Evolutionary conservation across 2,888 invertebrate species (phyloP).

Genomic region (Eudasyphora cyanicolor): DNA sequence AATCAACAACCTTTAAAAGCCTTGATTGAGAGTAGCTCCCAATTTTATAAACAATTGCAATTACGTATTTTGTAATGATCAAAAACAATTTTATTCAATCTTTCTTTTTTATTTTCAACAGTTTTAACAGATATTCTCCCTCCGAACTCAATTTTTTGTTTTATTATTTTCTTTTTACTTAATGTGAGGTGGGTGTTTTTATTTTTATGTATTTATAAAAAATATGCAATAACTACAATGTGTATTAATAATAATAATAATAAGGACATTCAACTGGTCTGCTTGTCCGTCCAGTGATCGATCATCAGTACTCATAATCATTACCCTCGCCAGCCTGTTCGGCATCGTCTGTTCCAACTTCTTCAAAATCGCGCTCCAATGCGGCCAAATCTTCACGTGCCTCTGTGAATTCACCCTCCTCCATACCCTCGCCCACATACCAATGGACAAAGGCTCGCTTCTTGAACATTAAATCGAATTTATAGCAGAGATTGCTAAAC

Average conservation of each 20-base stretch:
- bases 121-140: slow-evolving; percentile 8
- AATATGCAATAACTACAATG: slow-evolving; percentile 19
- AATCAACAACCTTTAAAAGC: too few relatives aligned
- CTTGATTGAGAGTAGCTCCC: too few relatives aligned
- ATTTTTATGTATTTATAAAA: neutral
- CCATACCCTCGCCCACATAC: slow-evolving; percentile 83
- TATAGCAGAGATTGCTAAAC: slow-evolving; percentile 94
- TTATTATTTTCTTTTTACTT: neutral
- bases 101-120: slow-evolving; percentile 3
- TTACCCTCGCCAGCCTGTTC: slow-evolving; percentile 69
- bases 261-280: neutral
- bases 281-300: slow-evolving; percentile 13
- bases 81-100: slow-evolving; percentile 18
- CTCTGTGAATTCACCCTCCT: slow-evolving; percentile 79
- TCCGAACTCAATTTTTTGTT: neutral
- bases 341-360: slow-evolving; percentile 75
- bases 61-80: slow-evolving; percentile 14
- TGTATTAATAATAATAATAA: neutral
- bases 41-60: neutral
- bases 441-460: slow-evolving; percentile 94
- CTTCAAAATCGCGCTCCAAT: slow-evolving; percentile 78
- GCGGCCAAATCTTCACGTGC: slow-evolving; percentile 78
- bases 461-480: slow-evolving; percentile 89
- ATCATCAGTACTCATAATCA: slow-evolving; percentile 71
- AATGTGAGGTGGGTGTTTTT: neutral